Base-by-base conservation (phyloP, 2,113 vertebrate species). In the Hymenochirus boettgeri region DNA sequence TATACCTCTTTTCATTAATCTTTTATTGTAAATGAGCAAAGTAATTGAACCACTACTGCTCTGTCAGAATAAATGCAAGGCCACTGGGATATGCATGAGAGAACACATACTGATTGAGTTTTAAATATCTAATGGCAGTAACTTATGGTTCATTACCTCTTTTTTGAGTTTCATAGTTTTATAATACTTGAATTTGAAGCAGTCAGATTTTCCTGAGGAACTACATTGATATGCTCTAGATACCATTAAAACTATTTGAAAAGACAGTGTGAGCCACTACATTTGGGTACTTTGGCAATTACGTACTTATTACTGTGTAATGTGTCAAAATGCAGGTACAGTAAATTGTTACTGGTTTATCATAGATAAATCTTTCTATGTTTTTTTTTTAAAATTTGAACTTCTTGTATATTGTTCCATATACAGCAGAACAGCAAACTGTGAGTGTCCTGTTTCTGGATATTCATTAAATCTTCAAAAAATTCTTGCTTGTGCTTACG, bases 1-100 rank as follows among this genome's bases (percentile, higher is more conserved):
- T 91, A 88, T 88, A 88, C 84, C 80, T 85, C 83, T 86, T 86
- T 90, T 87, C 88, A 94, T 95, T 92, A 89, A 95, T 95, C 88
- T 94, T 92, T 90, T 84, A 90, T 89, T 91, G 83, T 89, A 90
- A 89, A 88, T 85, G 86, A 90, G 84, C 83, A 82, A 83, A 88
- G 85, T 87, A 88, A 90, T 83, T 87, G 87, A 89, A 86, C 79
- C 79, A 82, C 83, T 79, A 87, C 79, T 80, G 81, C 83, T 82
- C 79, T 87, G 84, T 91, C 87, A 88, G 83, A 84, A 85, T 82
- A 83, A 88, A 86, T 82, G 82, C 81, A 84, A 79, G 85, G 80
- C 86, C 80, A 8, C 81, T 87, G 90, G 88, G 89, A 86, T 80
- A 80, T 79, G 86, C 87, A 87, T 87, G 80, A 84, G 87, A 87